Base-by-base conservation (phyloP, 2,797 vertebrate species). In the Sebastes cheni region DNA sequence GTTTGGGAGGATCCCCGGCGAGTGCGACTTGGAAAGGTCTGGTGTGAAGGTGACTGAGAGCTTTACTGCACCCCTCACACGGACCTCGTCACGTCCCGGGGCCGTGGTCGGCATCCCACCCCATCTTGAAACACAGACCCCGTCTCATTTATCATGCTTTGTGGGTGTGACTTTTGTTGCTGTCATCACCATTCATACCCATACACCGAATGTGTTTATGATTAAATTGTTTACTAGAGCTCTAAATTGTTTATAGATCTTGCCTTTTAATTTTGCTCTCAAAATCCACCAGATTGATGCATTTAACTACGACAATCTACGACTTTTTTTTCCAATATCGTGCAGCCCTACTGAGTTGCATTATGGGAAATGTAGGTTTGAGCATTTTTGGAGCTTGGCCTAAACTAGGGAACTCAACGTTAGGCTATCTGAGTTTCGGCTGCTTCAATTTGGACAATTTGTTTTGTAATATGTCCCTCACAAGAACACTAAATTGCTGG, bases 1-100 rank as follows among this genome's bases (percentile, higher is more conserved):
- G 46, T 0, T 7, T 0, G 46, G 46, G 7, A 0, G 18, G 0
- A 18, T 50, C 18, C 16, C 18, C 46, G 18, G 7, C 8, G 18
- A 50, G 46, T 20, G 42, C 46, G 18, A 8, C 46, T 50, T 50
- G 46, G 46, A 50, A 50, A 50, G 3, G 46, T 2, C 6, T 18
- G 42, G 16, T 3, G 42, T 46, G 42, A 46, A 46, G 0, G 39
- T 42, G 39, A 42, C 42, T 8, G 42, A 18, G 46, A 50, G 46
- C 46, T 20, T 50, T 50, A 50, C 46, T 20, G 46, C 14, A 50
- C 8, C 46, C 46, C 46, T 50, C 46, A 50, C 6, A 46, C 6
- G 42, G 42, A 46, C 42, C 16, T 46, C 16, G 6, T 18, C 42
- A 46, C 1, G 14, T 46, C 42, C 16, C 6, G 6, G 42, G 14